A percentile compares a stretch with the other conserved stretches of the same genome.
Evolutionary conservation across 64 coral and sea anemone species (phyloP).

Genomic region (Actinia tenebrosa): DNA sequence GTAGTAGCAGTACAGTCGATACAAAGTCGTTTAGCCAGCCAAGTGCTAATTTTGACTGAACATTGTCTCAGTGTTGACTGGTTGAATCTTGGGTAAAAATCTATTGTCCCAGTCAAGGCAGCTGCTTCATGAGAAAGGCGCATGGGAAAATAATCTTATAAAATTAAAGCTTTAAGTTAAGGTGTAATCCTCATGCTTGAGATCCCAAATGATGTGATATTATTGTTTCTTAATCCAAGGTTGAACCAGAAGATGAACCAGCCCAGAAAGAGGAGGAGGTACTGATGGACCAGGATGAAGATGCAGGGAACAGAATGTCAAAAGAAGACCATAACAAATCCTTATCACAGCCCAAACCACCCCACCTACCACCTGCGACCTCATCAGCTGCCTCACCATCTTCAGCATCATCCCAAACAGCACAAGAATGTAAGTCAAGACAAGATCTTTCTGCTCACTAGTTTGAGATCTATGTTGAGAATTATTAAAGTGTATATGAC

Average conservation of each 20-base stretch:
- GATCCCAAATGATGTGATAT: background rate
- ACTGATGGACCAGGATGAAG: constrained; percentile 84
- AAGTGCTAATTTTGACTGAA: too few species aligned
- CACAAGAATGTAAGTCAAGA: constrained; percentile 49
- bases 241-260: constrained; percentile 72
- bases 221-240: constrained; percentile 12
- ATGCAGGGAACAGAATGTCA: constrained; percentile 37
- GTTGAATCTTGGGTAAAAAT: too few species aligned
- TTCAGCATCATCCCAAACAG: constrained; percentile 20
- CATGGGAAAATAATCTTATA: too few species aligned
- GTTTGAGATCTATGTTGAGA: too few species aligned
- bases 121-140: too few species aligned
- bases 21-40: too few species aligned
- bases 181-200: too few species aligned
- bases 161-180: too few species aligned
- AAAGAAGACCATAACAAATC: constrained; percentile 42
- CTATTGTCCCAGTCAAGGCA: too few species aligned
- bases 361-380: background rate
- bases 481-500: too few species aligned
- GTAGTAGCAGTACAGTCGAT: background rate
- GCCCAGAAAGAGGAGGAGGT: constrained; percentile 42
- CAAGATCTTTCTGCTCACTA: too few species aligned
- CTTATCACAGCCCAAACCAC: background rate
- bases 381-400: background rate
- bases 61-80: too few species aligned